These are phyloP conservation scores for Boloria selene DNA, from an alignment of 2,888 invertebrate species.

Conservation along the genomic window DNA sequence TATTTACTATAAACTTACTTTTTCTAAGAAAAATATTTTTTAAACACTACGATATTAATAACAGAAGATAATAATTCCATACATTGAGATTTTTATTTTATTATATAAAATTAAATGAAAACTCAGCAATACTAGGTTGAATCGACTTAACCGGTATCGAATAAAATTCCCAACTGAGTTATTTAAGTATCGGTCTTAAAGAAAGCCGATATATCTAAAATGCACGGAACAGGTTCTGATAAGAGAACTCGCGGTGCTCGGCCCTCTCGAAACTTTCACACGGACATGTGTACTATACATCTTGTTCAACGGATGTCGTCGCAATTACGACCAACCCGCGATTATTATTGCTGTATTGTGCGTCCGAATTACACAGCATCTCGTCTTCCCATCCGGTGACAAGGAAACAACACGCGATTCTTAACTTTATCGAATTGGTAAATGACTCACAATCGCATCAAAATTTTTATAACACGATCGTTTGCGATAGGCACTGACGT, in stretches of 20 bases:
- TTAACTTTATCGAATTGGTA: constrained; percentile 37
- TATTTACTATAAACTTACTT: constrained; percentile 7
- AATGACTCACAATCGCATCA: constrained; percentile 29
- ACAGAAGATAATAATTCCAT: neutral
- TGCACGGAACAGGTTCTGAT: constrained; percentile 69
- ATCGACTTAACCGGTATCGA: constrained; percentile 45
- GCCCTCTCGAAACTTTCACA: constrained; percentile 77
- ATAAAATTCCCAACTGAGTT: constrained; percentile 56
- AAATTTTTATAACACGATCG: constrained; percentile 23
- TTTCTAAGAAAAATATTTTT: constrained; percentile 12
- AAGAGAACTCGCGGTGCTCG: constrained; percentile 49
- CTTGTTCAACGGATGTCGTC: constrained; percentile 73
- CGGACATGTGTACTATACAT: constrained; percentile 58
- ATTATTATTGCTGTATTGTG: constrained; percentile 79
- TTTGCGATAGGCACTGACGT: constrained; percentile 19
- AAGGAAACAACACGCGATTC: constrained; percentile 28
- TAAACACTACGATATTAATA: constrained; percentile 5
- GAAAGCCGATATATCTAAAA: constrained; percentile 70
- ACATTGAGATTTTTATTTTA: neutral
- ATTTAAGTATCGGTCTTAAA: constrained; percentile 58
- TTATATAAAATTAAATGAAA: constrained; percentile 5
- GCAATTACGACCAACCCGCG: constrained; percentile 74
- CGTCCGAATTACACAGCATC: constrained; percentile 75
- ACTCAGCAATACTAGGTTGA: constrained; percentile 24
- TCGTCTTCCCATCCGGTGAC: constrained; percentile 76